phyloP scores from a whole-genome alignment of 2,113 vertebrate genomes.

The Sciurus niger region DNA sequence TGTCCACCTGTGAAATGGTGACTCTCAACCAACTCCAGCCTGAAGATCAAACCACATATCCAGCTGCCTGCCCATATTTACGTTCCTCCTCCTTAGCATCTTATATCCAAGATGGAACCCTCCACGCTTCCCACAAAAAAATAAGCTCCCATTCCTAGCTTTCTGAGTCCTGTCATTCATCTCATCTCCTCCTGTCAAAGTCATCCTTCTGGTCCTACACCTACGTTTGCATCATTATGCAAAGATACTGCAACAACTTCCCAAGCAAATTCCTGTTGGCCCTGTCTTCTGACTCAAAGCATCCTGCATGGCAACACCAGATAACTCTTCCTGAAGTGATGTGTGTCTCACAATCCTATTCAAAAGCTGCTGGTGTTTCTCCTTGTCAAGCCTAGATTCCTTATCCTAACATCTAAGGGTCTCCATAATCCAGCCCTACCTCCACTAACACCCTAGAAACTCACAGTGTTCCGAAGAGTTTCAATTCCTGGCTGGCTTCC shows the following conservation, averaged over 20 bases:
- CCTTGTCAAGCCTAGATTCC: background rate
- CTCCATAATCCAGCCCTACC: slow-evolving; percentile 5
- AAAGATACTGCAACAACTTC: background rate
- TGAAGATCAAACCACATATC: background rate
- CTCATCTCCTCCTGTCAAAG: slow-evolving; percentile 8
- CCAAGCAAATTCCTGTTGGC: background rate
- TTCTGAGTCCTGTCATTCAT: background rate
- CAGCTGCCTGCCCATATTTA: background rate
- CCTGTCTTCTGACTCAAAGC: background rate
- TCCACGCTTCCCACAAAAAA: background rate
- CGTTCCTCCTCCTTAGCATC: background rate
- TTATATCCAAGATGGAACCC: background rate
- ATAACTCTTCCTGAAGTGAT: background rate
- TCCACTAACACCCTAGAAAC: background rate
- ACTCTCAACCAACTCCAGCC: background rate
- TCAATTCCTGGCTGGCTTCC: slow-evolving; percentile 7
- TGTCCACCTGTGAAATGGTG: background rate
- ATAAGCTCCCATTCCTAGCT: background rate
- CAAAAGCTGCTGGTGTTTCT: background rate
- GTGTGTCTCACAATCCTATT: background rate
- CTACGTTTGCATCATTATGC: background rate
- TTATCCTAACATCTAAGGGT: slow-evolving; percentile 24
- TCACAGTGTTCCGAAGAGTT: background rate
- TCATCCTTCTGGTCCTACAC: background rate
- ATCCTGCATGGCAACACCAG: background rate